phyloP scores from a whole-genome alignment of 2,797 vertebrate species.

The Sebastes cheni region DNA sequence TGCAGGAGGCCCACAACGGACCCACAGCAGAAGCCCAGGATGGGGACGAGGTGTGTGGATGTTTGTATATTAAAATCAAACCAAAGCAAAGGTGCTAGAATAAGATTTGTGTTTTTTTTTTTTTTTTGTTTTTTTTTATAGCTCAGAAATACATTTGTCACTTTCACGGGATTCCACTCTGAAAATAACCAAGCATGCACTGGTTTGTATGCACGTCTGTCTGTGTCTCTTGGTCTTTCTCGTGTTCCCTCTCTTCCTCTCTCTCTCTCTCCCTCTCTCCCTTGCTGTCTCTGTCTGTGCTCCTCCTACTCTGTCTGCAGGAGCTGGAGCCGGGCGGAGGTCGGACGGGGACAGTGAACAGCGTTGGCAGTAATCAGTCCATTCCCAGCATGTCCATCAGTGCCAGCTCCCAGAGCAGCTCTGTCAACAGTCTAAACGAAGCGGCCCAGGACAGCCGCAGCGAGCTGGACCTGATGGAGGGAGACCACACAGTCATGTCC shows the following conservation, averaged over 20 bases:
- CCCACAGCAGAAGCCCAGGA: constrained; percentile 92
- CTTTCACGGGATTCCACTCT: background rate
- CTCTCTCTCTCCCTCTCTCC: background rate
- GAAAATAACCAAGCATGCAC: constrained; percentile 44
- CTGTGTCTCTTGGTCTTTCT: constrained; percentile 34
- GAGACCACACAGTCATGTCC: constrained; percentile 98
- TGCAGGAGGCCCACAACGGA: constrained; percentile 96
- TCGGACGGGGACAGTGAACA: constrained; percentile 95
- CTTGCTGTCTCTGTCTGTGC: background rate
- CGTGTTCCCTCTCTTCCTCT: constrained; percentile 3
- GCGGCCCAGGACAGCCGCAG: constrained; percentile 94
- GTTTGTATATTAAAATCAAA: background rate
- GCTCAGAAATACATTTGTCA: background rate
- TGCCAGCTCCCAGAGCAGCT: constrained; percentile 99
- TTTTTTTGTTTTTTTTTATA: background rate
- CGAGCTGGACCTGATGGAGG: constrained; percentile 96
- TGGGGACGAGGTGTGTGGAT: constrained; percentile 90
- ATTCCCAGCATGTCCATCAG: constrained; percentile 99
- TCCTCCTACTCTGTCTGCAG: constrained; percentile 66
- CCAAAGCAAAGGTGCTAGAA: background rate
- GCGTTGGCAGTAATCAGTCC: constrained; percentile 97
- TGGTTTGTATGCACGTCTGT: constrained; percentile 47
- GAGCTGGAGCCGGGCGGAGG: constrained; percentile 92
- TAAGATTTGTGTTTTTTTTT: background rate
- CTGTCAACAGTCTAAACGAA: constrained; percentile 98